phyloP scores from a whole-genome alignment of 2,888 invertebrate genomes.

The Anticlea derivata region DNA sequence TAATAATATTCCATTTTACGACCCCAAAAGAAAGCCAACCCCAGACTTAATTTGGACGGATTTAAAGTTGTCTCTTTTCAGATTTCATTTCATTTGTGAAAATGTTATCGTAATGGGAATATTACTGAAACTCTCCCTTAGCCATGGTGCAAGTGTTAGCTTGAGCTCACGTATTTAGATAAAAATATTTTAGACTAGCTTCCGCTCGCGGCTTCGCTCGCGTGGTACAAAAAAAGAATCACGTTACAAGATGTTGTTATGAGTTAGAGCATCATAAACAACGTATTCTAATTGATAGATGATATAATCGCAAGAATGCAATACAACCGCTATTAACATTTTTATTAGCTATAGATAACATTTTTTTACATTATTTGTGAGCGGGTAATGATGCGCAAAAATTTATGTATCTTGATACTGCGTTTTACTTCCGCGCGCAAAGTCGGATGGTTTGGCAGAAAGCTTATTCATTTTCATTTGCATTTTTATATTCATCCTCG shows the following conservation, averaged over 20 bases:
- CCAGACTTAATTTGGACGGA: slow-evolving; percentile 47
- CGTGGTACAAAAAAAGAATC: no score
- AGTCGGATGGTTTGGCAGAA: not conserved
- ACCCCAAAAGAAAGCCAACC: slow-evolving; percentile 52
- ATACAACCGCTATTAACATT: slow-evolving; percentile 25
- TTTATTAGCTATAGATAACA: slow-evolving; percentile 28
- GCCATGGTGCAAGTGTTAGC: no score
- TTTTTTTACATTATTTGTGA: slow-evolving; percentile 21
- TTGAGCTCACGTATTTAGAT: no score
- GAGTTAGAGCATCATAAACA: no score
- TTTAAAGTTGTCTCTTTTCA: slow-evolving; percentile 43
- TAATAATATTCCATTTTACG: slow-evolving; percentile 67
- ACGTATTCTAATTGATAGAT: slow-evolving; percentile 5
- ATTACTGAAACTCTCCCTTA: no score
- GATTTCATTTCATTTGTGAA: slow-evolving; percentile 35
- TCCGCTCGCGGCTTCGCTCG: no score
- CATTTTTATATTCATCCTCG: not conserved
- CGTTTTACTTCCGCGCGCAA: slow-evolving; percentile 20
- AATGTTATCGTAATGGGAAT: slow-evolving; percentile 3
- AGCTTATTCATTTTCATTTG: not conserved
- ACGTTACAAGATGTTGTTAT: no score
- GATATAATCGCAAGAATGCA: slow-evolving; percentile 15
- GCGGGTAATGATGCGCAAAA: slow-evolving; percentile 31
- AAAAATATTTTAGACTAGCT: no score
- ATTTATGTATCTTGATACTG: slow-evolving; percentile 2